phyloP scores from a whole-genome alignment of 1,140 invertebrate genomes.

The Pseudachorutes palmiensis region DNA sequence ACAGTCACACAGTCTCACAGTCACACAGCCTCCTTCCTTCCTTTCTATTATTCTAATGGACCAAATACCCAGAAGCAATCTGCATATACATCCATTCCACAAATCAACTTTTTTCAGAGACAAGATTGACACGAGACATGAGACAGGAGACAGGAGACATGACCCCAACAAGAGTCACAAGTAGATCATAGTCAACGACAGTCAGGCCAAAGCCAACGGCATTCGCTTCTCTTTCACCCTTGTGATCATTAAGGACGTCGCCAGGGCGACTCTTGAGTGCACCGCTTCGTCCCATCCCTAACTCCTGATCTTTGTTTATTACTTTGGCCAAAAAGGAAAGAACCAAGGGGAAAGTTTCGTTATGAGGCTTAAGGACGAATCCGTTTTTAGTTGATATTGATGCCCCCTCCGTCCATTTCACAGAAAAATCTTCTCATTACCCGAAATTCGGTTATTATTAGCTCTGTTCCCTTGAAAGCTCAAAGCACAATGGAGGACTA shows the following conservation, averaged over 20 bases:
- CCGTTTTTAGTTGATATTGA: neutral
- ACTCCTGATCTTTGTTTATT: neutral
- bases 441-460: neutral
- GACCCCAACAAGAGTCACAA: too few species aligned
- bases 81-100: neutral
- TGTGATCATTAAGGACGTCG: too few species aligned
- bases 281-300: neutral
- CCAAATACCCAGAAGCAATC: neutral
- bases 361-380: neutral
- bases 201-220: too few species aligned
- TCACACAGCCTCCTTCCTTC: too few species aligned
- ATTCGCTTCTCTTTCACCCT: too few species aligned
- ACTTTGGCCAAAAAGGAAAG: too few species aligned
- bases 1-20: too few species aligned
- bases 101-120: neutral
- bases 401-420: neutral
- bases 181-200: too few species aligned
- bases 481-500: too few species aligned
- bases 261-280: neutral
- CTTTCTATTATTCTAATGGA: conserved; percentile 7
- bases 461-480: neutral
- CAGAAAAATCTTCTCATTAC: neutral
- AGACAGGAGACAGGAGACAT: too few species aligned
- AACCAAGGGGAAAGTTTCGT: neutral
- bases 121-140: neutral